phyloP scores from a whole-genome alignment of 2,797 vertebrate species.

The Coregonus ussuriensis region DNA sequence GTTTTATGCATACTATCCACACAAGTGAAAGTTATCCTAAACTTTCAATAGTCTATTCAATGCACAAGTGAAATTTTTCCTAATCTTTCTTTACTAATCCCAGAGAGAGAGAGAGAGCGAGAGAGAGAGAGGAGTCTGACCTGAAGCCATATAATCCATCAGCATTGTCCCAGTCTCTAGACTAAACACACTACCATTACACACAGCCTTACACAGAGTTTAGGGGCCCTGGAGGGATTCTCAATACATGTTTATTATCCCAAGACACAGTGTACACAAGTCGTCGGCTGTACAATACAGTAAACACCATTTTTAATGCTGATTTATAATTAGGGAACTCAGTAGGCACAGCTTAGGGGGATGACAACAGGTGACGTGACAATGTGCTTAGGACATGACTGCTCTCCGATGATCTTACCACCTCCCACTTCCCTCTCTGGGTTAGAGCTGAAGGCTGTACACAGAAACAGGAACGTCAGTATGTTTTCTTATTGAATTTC shows the following conservation, averaged over 20 bases:
- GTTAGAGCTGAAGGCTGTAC: slow-evolving; percentile 12
- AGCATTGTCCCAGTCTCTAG: slow-evolving; percentile 79
- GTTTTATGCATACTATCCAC: not conserved
- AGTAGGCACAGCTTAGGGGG: slow-evolving; percentile 56
- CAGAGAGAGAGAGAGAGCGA: not conserved
- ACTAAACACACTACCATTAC: slow-evolving; percentile 86
- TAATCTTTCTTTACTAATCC: not conserved
- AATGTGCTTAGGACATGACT: slow-evolving; percentile 66
- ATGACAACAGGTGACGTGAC: slow-evolving; percentile 64
- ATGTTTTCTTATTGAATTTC: slow-evolving; percentile 48
- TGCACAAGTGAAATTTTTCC: not conserved
- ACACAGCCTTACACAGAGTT: slow-evolving; percentile 45
- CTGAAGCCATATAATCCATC: slow-evolving; percentile 79
- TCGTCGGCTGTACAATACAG: slow-evolving; percentile 46
- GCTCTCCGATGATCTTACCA: slow-evolving; percentile 66
- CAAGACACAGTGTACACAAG: slow-evolving; percentile 68
- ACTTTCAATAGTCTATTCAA: not conserved
- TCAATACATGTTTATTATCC: slow-evolving; percentile 79
- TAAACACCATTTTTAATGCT: slow-evolving; percentile 64
- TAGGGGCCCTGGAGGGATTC: slow-evolving; percentile 63
- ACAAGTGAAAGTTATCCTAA: not conserved
- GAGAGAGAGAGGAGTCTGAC: slow-evolving; percentile 64
- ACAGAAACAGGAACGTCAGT: slow-evolving; percentile 47
- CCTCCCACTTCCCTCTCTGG: slow-evolving; percentile 43
- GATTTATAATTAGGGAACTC: slow-evolving; percentile 70